Evolutionary conservation across 2,797 vertebrate species (phyloP).

Genomic region (Adelosebastes latens): DNA sequence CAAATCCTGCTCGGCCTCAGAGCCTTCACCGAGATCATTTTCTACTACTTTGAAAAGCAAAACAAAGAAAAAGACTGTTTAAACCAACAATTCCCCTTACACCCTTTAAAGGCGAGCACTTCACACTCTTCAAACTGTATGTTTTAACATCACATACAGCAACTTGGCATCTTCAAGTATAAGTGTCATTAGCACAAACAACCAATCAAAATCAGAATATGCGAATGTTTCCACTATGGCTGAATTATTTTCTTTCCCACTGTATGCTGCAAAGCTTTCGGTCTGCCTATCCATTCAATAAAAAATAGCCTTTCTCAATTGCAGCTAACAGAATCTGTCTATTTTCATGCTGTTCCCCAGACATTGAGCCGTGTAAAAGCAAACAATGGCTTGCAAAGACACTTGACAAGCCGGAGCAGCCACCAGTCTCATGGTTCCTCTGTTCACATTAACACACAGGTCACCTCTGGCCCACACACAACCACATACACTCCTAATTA

Average conservation of each 20-base stretch:
- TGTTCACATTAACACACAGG: slow-evolving; percentile 52
- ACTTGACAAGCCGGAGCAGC: slow-evolving; percentile 20
- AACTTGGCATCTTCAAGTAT: neutral
- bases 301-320: neutral
- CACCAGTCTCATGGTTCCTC: slow-evolving; percentile 13
- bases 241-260: neutral
- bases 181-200: neutral
- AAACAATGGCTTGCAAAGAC: slow-evolving; percentile 7
- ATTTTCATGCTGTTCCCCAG: neutral
- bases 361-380: neutral
- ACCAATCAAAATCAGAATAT: slow-evolving; percentile 19
- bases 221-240: neutral
- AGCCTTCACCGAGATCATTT: neutral
- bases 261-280: neutral
- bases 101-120: neutral
- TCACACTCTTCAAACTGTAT: neutral
- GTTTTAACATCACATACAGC: neutral
- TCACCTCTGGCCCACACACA: slow-evolving; percentile 33
- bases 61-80: neutral
- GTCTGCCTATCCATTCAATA: neutral
- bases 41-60: slow-evolving; percentile 3
- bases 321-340: neutral
- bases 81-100: neutral
- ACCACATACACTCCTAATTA: slow-evolving; percentile 45
- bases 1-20: neutral